Conservation (phyloP, 2,113 vertebrate species). For the Machaerirhynchus nigripectus region DNA sequence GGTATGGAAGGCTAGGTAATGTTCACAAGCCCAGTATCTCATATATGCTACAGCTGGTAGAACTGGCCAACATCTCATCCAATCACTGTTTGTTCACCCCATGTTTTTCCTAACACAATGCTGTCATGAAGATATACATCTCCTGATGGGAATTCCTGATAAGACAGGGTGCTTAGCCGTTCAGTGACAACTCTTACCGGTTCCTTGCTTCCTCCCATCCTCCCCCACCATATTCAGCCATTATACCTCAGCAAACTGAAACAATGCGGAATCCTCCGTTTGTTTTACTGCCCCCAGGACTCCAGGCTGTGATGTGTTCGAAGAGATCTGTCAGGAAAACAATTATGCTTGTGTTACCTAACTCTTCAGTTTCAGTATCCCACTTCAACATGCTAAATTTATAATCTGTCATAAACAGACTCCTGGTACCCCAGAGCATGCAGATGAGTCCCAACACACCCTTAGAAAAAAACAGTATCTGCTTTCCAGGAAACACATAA, state of each 20-base stretch:
- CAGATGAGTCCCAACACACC: not conserved
- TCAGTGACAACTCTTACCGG: not conserved
- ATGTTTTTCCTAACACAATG: not conserved
- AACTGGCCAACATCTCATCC: not conserved
- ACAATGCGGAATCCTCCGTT: slow-evolving; percentile 76
- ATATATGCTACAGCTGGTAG: not conserved
- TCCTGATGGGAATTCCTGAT: not conserved
- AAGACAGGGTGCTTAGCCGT: not conserved
- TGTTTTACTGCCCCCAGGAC: slow-evolving; percentile 66
- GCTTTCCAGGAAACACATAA: not conserved
- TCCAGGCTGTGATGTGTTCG: slow-evolving; percentile 73
- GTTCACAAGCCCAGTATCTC: not conserved
- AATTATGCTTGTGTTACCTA: not conserved
- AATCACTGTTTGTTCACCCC: not conserved
- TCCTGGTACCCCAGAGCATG: not conserved
- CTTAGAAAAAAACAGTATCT: not conserved
- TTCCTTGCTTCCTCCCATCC: not conserved
- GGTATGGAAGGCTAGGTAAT: not conserved
- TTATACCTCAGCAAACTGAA: slow-evolving; percentile 83
- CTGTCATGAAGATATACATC: not conserved
- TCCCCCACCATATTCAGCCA: not conserved
- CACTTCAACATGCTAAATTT: not conserved
- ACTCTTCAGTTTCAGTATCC: not conserved
- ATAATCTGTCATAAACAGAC: not conserved
- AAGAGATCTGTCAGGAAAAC: slow-evolving; percentile 76